Evolutionary conservation across 1,140 invertebrate genomes (phyloP).

Genomic region (Eulimnadia texana): DNA sequence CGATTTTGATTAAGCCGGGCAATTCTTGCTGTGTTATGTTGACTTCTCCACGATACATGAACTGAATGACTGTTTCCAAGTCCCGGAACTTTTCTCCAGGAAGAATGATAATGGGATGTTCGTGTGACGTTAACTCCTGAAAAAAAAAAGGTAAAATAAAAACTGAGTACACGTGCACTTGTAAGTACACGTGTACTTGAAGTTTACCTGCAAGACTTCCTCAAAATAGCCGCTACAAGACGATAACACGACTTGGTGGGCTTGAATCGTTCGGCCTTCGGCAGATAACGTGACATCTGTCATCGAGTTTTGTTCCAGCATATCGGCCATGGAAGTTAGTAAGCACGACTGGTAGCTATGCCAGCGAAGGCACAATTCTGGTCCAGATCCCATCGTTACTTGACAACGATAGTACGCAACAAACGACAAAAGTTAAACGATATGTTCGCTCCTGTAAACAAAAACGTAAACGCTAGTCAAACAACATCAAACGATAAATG

Average conservation of each 20-base stretch:
- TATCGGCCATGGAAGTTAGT: slow-evolving; percentile 57
- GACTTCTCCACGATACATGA: slow-evolving; percentile 29
- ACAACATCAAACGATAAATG: no score
- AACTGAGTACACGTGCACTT: not conserved
- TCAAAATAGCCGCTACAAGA: slow-evolving; percentile 48
- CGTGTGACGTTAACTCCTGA: slow-evolving; percentile 22
- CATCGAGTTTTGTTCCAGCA: slow-evolving; percentile 35
- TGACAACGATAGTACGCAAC: not conserved
- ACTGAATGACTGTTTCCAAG: slow-evolving; percentile 27
- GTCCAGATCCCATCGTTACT: not conserved
- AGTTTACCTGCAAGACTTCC: slow-evolving; percentile 21
- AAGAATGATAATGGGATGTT: slow-evolving; percentile 28
- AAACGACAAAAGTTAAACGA: not conserved
- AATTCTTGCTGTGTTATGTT: slow-evolving; percentile 26
- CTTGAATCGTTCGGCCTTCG: slow-evolving; percentile 40
- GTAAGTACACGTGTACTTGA: not conserved
- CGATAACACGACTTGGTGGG: slow-evolving; percentile 38
- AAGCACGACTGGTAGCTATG: slow-evolving; percentile 8
- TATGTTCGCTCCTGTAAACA: no score
- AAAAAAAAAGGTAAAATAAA: not conserved
- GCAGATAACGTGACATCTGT: slow-evolving; percentile 68
- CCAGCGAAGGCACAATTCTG: slow-evolving; percentile 14
- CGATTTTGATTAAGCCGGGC: slow-evolving; percentile 24
- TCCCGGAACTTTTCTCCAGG: slow-evolving; percentile 26
- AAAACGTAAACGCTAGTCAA: no score